These are phyloP conservation scores for Neosilurus hyrtlii DNA, from an alignment of 2,797 vertebrate species.

Conservation along the genomic window DNA sequence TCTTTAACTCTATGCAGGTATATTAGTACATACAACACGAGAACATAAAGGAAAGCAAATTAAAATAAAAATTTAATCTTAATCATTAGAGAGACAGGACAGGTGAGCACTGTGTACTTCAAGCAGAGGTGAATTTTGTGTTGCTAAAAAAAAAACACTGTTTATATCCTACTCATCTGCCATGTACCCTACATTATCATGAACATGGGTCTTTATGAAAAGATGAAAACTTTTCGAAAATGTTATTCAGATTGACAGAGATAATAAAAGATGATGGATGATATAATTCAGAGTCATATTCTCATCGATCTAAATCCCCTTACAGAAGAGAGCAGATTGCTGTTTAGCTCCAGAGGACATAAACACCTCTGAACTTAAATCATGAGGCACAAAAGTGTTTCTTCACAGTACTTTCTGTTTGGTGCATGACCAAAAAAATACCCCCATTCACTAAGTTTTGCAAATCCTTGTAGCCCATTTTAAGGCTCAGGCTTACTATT, in stretches of 20 bases:
- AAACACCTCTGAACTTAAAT: neutral
- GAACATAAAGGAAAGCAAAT: too few relatives aligned
- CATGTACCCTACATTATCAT: neutral
- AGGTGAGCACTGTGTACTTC: too few relatives aligned
- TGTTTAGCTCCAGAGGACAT: neutral
- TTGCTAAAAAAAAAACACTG: too few relatives aligned
- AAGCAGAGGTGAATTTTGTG: too few relatives aligned
- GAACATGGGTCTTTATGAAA: neutral
- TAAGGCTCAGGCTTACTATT: neutral
- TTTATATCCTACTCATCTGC: too few relatives aligned
- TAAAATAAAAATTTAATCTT: too few relatives aligned
- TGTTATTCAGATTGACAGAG: neutral
- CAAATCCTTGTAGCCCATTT: neutral
- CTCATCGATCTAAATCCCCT: neutral
- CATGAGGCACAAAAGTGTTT: neutral
- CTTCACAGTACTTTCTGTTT: neutral
- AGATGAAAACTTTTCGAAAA: neutral
- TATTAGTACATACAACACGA: too few relatives aligned
- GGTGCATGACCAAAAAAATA: neutral
- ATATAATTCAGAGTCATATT: neutral
- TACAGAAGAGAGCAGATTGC: neutral
- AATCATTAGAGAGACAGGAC: too few relatives aligned
- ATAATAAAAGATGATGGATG: neutral
- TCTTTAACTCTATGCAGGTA: too few relatives aligned
- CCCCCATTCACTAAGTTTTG: neutral